These are phyloP conservation scores for Mechanitis messenoides DNA, from an alignment of 2,888 invertebrate species.

Conservation along the genomic window DNA sequence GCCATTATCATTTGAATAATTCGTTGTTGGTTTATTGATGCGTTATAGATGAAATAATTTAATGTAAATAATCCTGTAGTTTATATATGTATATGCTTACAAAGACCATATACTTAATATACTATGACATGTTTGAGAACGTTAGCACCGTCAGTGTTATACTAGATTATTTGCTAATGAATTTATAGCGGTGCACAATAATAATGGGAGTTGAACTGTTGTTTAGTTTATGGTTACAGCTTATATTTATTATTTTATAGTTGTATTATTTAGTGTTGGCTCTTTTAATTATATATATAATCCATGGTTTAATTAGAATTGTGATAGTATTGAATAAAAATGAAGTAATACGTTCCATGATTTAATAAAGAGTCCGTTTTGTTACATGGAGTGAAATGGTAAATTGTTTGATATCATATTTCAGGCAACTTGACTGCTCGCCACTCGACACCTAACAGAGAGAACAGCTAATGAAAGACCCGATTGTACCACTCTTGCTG, in stretches of 20 bases:
- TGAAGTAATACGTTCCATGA: conserved; percentile 4
- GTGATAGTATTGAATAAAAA: neutral
- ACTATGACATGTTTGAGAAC: neutral
- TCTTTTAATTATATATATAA: neutral
- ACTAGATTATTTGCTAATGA: conserved; percentile 3
- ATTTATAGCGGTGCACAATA: conserved; percentile 3
- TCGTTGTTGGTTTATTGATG: neutral
- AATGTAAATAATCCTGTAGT: neutral
- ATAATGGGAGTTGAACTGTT: conserved; percentile 5
- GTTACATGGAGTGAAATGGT: conserved; percentile 28
- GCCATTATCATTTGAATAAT: neutral
- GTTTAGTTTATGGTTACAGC: conserved; percentile 3
- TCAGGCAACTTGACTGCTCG: conserved; percentile 41
- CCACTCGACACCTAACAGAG: conserved; percentile 36
- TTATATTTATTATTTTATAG: neutral
- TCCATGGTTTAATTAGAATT: neutral
- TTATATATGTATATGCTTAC: no score
- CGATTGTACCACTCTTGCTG: conserved; percentile 37
- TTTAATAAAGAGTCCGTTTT: conserved; percentile 22
- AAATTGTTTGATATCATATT: conserved; percentile 39
- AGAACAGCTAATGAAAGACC: conserved; percentile 36
- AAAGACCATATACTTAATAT: neutral
- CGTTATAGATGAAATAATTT: neutral
- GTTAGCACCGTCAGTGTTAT: neutral
- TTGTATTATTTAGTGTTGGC: neutral